phyloP scores from a whole-genome alignment of 2,113 vertebrate species.

The Pithys albifrons region DNA sequence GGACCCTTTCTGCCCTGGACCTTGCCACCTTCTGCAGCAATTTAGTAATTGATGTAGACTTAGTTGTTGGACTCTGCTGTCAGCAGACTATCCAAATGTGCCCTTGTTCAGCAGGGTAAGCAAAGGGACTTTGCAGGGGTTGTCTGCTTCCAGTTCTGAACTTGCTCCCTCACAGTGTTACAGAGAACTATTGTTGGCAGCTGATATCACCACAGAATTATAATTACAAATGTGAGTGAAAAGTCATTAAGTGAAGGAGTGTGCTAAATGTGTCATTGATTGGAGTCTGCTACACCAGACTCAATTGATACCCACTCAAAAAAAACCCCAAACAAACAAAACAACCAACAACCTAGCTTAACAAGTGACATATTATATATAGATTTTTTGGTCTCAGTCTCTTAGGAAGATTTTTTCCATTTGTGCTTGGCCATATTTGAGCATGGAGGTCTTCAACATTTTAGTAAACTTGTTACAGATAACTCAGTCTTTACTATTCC shows the following conservation, averaged over 20 bases:
- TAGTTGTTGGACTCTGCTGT: neutral
- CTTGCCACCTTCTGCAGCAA: neutral
- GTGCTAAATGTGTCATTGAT: neutral
- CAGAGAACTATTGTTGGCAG: slow-evolving; percentile 1
- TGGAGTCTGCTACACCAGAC: neutral
- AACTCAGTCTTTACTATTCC: neutral
- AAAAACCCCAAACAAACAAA: neutral
- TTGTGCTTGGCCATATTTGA: neutral
- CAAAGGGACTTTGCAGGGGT: neutral
- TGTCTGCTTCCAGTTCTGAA: neutral
- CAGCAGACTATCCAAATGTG: neutral
- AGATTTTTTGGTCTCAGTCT: neutral
- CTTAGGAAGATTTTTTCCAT: neutral
- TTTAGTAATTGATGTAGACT: neutral
- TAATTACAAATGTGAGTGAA: slow-evolving; percentile 12
- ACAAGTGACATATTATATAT: neutral
- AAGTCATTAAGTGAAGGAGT: slow-evolving; percentile 32
- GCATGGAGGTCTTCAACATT: neutral
- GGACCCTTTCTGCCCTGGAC: neutral
- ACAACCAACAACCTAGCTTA: neutral
- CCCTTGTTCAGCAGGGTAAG: neutral
- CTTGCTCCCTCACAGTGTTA: neutral
- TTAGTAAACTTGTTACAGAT: neutral
- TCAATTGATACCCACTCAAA: neutral
- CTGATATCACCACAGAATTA: slow-evolving; percentile 9